Base-by-base conservation (phyloP, 2,113 vertebrate species). In the Psilopsiagon aymara region DNA sequence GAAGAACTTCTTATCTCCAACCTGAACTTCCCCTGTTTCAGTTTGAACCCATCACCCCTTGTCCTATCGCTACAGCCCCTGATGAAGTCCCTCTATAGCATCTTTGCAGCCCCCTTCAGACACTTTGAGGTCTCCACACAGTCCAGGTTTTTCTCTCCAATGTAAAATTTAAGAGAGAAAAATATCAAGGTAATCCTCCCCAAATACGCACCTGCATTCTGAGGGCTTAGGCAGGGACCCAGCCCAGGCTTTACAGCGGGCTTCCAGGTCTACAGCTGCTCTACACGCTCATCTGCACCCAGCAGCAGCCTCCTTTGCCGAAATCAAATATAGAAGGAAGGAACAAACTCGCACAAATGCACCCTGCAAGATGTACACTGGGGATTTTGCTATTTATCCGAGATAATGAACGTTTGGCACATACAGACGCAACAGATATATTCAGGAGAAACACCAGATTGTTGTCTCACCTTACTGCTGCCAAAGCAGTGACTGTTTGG, bases 181-280 rank as follows among this genome's bases (percentile, higher is more conserved):
- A 91, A 67, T 35, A 60, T 3, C 28, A 41, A 23, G 44, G 51
- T 49, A 75, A 86, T 47, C 68, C 69, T 88, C 13, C 25, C 2
- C 2, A 25, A 10, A 20, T 9, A 8, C 5, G 33, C 76, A 83
- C 73, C 66, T 86, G 51, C 33, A 51, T 35, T 59, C 43, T 18
- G 27, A 81, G 55, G 41, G 47, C 24, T 90, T 17, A 51, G 82
- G 47, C 64, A 78, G 47, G 71, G 77, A 96, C 86, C 94, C 93
- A 83, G 82, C 33, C 39, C 10, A 67, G 53, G n/a, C 11, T 64
- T 95, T 71, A 79, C 63, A 92, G 73, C 75, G 86, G 10, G 39
- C 59, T 92, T 94, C 92, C 82, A 83, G 71, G 59, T 82, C 93
- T 87, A 89, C 28, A 74, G 53, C 60, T 21, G 29, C 75, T 74